Evolutionary conservation across 2,113 vertebrate genomes (phyloP).

Genomic region (Jaculus jaculus): DNA sequence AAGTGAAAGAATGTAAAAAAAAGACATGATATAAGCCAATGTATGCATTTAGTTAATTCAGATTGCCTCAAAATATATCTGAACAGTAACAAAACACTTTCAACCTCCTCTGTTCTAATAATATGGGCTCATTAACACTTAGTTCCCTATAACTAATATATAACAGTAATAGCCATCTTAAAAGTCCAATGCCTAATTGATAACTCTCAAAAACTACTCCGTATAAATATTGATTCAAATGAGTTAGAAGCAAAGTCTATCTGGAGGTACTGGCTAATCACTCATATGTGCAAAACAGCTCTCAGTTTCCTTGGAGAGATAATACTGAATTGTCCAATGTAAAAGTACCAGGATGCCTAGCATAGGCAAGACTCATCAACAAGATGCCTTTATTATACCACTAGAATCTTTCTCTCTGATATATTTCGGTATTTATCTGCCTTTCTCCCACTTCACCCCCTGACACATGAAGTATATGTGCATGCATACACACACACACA

Average conservation of each 20-base stretch:
- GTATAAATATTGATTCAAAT: conserved; percentile 11
- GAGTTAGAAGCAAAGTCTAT: conserved; percentile 6
- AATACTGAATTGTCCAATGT: not conserved
- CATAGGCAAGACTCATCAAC: not conserved
- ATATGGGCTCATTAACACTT: not conserved
- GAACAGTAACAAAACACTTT: not conserved
- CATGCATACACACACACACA: too few species aligned
- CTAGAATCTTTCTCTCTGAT: not conserved
- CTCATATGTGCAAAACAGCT: not conserved
- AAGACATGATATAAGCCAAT: not conserved
- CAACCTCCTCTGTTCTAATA: not conserved
- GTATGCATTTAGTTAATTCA: not conserved
- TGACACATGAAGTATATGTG: too few species aligned
- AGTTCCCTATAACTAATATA: not conserved
- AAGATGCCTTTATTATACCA: not conserved
- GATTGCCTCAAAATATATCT: not conserved
- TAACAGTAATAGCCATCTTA: not conserved
- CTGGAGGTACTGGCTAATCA: not conserved
- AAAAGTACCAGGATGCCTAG: not conserved
- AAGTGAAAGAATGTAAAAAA: not conserved
- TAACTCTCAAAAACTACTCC: not conserved
- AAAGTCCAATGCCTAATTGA: not conserved
- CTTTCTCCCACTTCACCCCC: too few species aligned
- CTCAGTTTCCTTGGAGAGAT: not conserved
- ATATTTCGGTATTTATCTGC: too few species aligned